Evolutionary conservation across 92 coral and sea anemone genomes (phyloP), one percentile per base, ranked within the genome.

Genomic region (Zoanthus sansibaricus): DNA sequence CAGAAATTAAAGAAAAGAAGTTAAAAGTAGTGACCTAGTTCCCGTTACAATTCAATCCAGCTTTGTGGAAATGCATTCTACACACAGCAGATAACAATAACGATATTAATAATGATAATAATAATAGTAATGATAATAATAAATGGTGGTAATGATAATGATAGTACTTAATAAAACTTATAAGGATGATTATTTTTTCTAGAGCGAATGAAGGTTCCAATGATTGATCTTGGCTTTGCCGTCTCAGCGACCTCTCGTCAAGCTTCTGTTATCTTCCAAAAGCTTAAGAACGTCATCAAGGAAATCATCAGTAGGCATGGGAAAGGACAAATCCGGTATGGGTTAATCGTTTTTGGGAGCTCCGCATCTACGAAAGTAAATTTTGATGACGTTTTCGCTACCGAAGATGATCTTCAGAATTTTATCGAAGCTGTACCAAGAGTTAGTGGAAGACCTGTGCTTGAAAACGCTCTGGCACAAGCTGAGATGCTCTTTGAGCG

Each of bases 401-500:
- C 86, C 55, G 83, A 88, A 16, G 71, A 82, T 25, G 87, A 78
- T 20, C 86, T 93, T 7, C 89, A 91, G 68, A 78, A 72, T 46
- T 74, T 70, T 21, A 79, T 93, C n/a, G 90, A 87, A 13, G 88
- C 76, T 14, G 76, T 91, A 6, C 91, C 64, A 46, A 84, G 91
- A 72, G 54, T 37, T 13, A 72, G 75, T 9, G 89, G 92, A 32
- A 92, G 93, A 69, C 72, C 82, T 32, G 76, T 56, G 3, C 90
- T 96, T 4, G 93, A 91, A 10, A 89, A 87, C 55, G 98, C 98
- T 6, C 77, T 96, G 64, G 69, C 67, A 9, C 89, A 87, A 25
- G 90, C 98, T 47, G 74, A 58, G 47, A 62, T 14, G 18, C 88
- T 96, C 82, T 96, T 96, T 79, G 87, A 86, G 61, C 71, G 75